Evolutionary conservation across 2,113 vertebrate genomes (phyloP), one percentile per base, ranked within the genome.

Genomic region (Alces alces): DNA sequence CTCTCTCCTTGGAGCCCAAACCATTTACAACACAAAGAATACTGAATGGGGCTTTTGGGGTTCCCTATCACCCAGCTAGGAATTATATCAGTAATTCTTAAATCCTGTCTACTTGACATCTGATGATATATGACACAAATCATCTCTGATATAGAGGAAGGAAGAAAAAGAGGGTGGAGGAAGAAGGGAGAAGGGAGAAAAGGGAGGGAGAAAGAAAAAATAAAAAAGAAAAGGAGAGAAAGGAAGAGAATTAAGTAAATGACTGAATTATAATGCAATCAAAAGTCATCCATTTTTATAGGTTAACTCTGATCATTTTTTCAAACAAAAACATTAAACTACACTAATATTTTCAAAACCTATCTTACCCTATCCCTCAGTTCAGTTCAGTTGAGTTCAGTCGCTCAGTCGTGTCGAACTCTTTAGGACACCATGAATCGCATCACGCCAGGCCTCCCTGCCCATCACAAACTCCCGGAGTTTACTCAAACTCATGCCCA

Each of bases 271-370:
- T 33, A 64, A 60, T 10, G 36, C 1, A 89, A 21, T 73, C 17
- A 43, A 50, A 43, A n/a, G 30, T 45, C 28, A 95, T 13, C 16
- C 19, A 58, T 82, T 91, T 86, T 92, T 82, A 23, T 79, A 52
- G 28, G 52, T 88, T 89, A 87, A 91, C 10, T 66, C 1, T 33
- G 28, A 89, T 78, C 5, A 50, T 43, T 88, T 80, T 89, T 93
- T 54, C 25, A 93, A 95, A 91, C 27, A 27, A n/a, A 55, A 92
- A 50, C 33, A 94, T 28, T 54, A 73, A 50, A 57, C 66, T 64
- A 92, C 16, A 23, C 45, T 88, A 96, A 66, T 33, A 82, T 94
- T 97, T 86, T 86, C 25, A 86, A 93, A 96, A 50, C n/a, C 27
- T 91, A 33, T 28, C 43, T 91, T 89, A 52, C 27, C 43, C 23